A percentile compares a stretch with the other conserved stretches of the same genome.
phyloP scores from a whole-genome alignment of 2,113 vertebrate genomes.

The Uria aalge region DNA sequence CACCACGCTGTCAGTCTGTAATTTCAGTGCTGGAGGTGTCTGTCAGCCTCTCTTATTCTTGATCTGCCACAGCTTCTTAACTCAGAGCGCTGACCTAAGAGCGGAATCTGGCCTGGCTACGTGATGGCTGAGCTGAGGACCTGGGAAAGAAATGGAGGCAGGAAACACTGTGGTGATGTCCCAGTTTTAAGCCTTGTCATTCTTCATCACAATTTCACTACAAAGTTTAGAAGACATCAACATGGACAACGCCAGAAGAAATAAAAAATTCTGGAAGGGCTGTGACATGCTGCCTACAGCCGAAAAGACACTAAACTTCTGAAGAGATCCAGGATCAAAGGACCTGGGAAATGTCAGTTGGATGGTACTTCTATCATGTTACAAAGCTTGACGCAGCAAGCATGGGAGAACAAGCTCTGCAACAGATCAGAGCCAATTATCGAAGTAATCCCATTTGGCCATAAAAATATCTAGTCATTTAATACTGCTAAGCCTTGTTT shows the following conservation, averaged over 20 bases:
- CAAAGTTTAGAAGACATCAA: neutral
- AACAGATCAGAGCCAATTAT: constrained; percentile 60
- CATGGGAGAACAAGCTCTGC: neutral
- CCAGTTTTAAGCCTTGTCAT: neutral
- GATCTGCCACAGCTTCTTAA: neutral
- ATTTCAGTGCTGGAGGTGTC: neutral
- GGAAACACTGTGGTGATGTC: neutral
- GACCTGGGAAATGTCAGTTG: neutral
- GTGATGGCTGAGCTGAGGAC: neutral
- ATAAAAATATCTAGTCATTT: constrained; percentile 58
- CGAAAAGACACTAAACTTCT: neutral
- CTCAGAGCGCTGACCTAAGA: neutral
- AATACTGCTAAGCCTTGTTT: constrained; percentile 57
- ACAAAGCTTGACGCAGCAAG: neutral
- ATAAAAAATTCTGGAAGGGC: neutral
- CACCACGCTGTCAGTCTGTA: neutral
- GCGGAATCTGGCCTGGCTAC: neutral
- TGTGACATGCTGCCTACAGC: neutral
- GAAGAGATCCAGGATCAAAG: neutral
- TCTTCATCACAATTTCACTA: neutral
- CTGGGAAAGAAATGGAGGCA: neutral
- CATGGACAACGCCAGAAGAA: neutral
- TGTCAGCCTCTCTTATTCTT: neutral
- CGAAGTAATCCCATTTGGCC: constrained; percentile 55
- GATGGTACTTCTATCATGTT: neutral